Conservation (phyloP, 2,113 vertebrate species). For the Cinclus mexicanus region DNA sequence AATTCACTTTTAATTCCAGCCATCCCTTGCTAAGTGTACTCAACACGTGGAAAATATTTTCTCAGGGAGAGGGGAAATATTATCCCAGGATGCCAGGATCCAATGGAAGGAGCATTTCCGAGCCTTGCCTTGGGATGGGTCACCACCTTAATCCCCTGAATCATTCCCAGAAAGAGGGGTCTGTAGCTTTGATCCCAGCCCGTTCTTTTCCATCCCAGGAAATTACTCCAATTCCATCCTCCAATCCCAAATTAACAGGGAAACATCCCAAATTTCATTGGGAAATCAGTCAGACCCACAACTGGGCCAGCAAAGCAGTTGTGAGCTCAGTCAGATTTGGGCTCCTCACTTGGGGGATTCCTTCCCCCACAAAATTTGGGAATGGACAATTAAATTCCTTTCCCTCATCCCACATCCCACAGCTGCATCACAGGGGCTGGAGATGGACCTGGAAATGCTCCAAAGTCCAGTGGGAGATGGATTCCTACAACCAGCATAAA, state of each 20-base stretch:
- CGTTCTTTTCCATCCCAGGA: neutral
- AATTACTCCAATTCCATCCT: neutral
- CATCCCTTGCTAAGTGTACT: neutral
- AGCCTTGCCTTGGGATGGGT: neutral
- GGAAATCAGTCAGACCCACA: rapidly evolving
- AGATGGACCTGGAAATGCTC: neutral
- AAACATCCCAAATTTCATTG: neutral
- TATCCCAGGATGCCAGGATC: neutral
- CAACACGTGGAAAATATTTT: neutral
- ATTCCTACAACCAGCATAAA: neutral
- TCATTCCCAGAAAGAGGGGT: rapidly evolving
- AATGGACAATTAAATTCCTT: neutral
- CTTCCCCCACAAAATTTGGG: neutral
- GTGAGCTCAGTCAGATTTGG: neutral
- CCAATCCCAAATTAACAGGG: neutral
- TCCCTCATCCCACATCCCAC: too few species aligned
- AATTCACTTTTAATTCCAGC: neutral
- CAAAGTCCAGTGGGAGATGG: neutral
- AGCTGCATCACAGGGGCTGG: neutral
- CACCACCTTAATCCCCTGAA: neutral
- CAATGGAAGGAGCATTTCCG: neutral
- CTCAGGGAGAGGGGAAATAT: neutral
- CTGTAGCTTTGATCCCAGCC: neutral
- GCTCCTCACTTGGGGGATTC: rapidly evolving
- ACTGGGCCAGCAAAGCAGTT: too few species aligned